Evolutionary conservation across 2,797 vertebrate genomes (phyloP).

Genomic region (Falco rusticolus): DNA sequence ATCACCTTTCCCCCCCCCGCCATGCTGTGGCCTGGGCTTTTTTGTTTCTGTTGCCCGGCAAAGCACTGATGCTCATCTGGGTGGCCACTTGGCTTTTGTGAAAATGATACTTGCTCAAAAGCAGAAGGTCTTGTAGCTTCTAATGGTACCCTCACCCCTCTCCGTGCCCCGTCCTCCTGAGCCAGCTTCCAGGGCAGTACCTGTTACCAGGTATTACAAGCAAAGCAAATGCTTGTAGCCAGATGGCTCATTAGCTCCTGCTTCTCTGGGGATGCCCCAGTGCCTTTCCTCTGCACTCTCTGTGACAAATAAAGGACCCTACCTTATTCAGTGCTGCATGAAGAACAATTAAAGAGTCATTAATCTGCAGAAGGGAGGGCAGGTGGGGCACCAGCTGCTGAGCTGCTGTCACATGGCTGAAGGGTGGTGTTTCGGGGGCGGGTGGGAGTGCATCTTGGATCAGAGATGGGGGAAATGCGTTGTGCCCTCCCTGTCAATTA

Average conservation of each 20-base stretch:
- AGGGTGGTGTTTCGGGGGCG: background rate
- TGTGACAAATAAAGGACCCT: background rate
- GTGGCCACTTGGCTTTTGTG: background rate
- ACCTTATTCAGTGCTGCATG: background rate
- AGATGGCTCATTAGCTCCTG: background rate
- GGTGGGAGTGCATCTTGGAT: background rate
- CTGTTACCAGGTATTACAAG: background rate
- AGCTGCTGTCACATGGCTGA: background rate
- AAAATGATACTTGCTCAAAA: background rate
- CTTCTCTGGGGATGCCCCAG: background rate
- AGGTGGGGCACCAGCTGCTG: background rate
- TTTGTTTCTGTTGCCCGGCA: background rate
- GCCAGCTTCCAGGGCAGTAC: background rate
- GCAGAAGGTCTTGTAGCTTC: background rate
- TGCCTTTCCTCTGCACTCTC: background rate
- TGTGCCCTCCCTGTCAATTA: slow-evolving; percentile 15
- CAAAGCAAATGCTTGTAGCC: background rate
- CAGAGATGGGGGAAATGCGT: background rate
- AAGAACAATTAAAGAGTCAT: slow-evolving; percentile 34
- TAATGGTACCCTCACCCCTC: background rate
- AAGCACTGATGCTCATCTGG: background rate
- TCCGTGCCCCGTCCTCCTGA: background rate
- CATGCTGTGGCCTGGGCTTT: background rate
- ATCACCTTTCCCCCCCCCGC: background rate
- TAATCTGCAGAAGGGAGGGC: slow-evolving; percentile 6